Conservation (phyloP, 2,113 vertebrate species). For the Myiopsitta monachus region DNA sequence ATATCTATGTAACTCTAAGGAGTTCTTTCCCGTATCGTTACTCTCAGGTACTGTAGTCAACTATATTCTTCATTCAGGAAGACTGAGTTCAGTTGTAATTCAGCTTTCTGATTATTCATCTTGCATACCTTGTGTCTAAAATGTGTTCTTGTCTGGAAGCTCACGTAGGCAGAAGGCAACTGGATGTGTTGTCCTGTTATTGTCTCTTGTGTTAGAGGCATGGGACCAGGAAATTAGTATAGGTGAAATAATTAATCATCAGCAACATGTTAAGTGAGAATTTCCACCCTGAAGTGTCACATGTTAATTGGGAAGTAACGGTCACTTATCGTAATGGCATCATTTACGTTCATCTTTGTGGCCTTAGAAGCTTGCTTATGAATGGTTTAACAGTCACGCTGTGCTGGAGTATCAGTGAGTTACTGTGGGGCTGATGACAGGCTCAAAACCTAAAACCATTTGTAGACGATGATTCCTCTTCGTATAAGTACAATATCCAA, state of each 20-base stretch:
- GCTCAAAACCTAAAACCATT: not conserved
- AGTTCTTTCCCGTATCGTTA: not conserved
- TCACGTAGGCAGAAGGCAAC: not conserved
- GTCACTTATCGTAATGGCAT: not conserved
- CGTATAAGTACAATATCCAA: not conserved
- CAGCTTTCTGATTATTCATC: rapidly evolving
- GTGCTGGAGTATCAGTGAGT: not conserved
- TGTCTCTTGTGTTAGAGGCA: not conserved
- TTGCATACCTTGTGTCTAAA: rapidly evolving
- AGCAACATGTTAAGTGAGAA: not conserved
- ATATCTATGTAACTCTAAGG: rapidly evolving
- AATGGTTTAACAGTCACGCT: not conserved
- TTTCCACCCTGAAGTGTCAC: not conserved
- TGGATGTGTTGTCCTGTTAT: not conserved
- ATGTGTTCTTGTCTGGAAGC: not conserved
- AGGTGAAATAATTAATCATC: slow-evolving; percentile 9
- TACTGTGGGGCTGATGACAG: not conserved
- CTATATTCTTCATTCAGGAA: rapidly evolving
- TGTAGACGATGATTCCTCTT: not conserved
- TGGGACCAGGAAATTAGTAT: not conserved
- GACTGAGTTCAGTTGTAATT: not conserved
- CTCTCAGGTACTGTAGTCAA: rapidly evolving
- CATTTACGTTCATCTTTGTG: not conserved
- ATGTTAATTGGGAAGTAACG: not conserved
- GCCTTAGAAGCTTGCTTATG: not conserved